These are phyloP conservation scores for Drosophila dunni DNA, from an alignment of 1,140 invertebrate species.

Conservation along the genomic window DNA sequence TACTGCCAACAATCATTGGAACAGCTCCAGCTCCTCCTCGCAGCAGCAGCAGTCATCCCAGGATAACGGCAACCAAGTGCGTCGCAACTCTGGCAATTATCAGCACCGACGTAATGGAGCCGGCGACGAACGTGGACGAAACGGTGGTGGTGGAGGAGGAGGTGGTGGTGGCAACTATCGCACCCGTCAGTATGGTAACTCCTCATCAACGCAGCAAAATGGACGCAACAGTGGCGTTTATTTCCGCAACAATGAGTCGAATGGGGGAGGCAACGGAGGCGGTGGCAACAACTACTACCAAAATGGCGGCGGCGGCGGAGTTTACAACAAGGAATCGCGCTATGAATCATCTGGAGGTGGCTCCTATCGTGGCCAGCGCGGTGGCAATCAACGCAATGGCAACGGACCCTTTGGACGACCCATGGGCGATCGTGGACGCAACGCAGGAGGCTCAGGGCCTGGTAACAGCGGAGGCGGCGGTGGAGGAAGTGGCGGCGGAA, in stretches of 20 bases:
- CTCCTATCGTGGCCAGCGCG: slow-evolving; percentile 67
- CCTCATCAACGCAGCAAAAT: slow-evolving; percentile 60
- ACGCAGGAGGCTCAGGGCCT: slow-evolving; percentile 43
- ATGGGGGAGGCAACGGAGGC: slow-evolving; percentile 51
- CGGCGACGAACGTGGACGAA: slow-evolving; percentile 62
- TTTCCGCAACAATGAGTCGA: slow-evolving; percentile 81
- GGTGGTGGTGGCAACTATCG: slow-evolving; percentile 68
- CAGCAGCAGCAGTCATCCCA: slow-evolving; percentile 41
- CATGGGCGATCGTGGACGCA: slow-evolving; percentile 66
- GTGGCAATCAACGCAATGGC: slow-evolving; percentile 69
- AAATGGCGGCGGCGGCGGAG: slow-evolving; percentile 54
- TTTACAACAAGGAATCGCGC: slow-evolving; percentile 74
- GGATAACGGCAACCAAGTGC: slow-evolving; percentile 55
- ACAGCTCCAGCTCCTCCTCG: slow-evolving; percentile 36
- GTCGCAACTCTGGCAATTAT: slow-evolving; percentile 70
- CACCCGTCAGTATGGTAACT: slow-evolving; percentile 69
- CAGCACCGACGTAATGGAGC: slow-evolving; percentile 64
- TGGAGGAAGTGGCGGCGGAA: slow-evolving; percentile 39
- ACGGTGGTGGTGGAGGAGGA: slow-evolving; percentile 51
- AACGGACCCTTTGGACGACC: slow-evolving; percentile 67
- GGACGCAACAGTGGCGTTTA: slow-evolving; percentile 74
- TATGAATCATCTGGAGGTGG: slow-evolving; percentile 70
- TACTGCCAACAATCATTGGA: slow-evolving; percentile 72
- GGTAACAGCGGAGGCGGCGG: slow-evolving; percentile 38
- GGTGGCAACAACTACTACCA: slow-evolving; percentile 52